Evolutionary conservation across 2,113 vertebrate genomes (phyloP).

Genomic region (Oryzias celebensis): DNA sequence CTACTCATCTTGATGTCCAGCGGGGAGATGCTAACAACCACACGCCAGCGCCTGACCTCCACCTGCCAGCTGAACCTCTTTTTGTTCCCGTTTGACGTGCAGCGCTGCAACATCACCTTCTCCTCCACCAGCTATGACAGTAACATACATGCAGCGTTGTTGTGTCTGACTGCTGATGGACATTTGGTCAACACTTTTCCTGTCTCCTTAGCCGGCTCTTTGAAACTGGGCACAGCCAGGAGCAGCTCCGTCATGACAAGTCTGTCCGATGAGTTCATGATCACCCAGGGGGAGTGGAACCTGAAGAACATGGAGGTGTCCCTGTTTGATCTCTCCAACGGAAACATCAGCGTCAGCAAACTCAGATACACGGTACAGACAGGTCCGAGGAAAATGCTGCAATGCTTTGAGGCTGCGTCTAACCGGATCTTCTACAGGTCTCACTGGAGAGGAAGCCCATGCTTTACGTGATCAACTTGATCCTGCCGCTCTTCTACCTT

Average conservation of each 20-base stretch:
- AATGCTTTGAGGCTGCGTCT: not conserved
- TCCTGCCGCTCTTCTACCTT: conserved; percentile 73
- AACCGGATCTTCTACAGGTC: conserved; percentile 56
- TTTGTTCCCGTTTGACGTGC: conserved; percentile 63
- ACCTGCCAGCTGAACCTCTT: conserved; percentile 49
- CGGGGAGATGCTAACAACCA: fast-evolving
- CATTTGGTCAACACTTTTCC: too few relatives aligned
- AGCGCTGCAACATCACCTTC: conserved; percentile 52
- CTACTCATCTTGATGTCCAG: fast-evolving
- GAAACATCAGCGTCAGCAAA: not conserved
- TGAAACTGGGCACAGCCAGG: not conserved
- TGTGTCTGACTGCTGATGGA: not conserved
- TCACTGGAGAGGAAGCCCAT: conserved; percentile 70
- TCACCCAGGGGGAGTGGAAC: conserved; percentile 62
- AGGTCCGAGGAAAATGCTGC: fast-evolving
- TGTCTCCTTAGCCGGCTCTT: not conserved
- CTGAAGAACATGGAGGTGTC: conserved; percentile 9
- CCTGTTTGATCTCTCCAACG: fast-evolving
- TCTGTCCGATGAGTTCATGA: not conserved
- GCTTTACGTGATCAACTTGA: conserved; percentile 77
- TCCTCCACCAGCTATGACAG: conserved; percentile 5
- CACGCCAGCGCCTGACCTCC: conserved; percentile 32
- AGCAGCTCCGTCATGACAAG: not conserved
- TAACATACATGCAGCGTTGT: fast-evolving
- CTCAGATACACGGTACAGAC: conserved; percentile 29